phyloP scores from a whole-genome alignment of 1,140 invertebrate genomes.

The Macrotrachela quadricornifera region DNA sequence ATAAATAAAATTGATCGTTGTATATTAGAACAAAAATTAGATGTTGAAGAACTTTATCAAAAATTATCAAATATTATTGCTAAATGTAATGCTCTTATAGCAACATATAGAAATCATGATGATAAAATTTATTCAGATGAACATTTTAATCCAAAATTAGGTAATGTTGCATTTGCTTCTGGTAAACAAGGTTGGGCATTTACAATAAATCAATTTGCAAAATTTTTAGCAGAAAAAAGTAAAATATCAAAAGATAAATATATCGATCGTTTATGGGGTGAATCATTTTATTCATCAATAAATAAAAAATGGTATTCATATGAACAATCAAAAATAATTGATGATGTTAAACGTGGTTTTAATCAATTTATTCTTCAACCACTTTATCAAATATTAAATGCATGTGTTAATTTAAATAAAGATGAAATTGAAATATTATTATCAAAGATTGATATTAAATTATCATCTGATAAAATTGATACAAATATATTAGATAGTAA shows the following conservation, averaged over 20 bases:
- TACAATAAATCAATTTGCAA: slow-evolving; percentile 1
- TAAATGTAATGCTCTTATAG: background rate
- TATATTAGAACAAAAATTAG: slow-evolving; percentile 3
- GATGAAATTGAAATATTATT: slow-evolving; percentile 51
- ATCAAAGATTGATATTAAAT: slow-evolving; percentile 58
- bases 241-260: background rate
- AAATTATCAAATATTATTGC: background rate
- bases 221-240: background rate
- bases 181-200: slow-evolving; percentile 1
- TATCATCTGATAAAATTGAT: slow-evolving; percentile 81
- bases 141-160: background rate
- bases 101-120: slow-evolving; percentile 2
- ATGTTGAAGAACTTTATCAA: slow-evolving; percentile 1
- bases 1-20: slow-evolving; percentile 8
- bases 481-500: slow-evolving; percentile 14
- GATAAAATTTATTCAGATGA: background rate
- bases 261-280: background rate
- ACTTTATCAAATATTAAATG: background rate
- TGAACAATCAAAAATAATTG: background rate
- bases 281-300: background rate
- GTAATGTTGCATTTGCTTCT: slow-evolving; percentile 2
- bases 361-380: background rate
- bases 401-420: slow-evolving; percentile 47
- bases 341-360: background rate
- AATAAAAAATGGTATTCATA: background rate